phyloP scores from a whole-genome alignment of 1,140 invertebrate genomes.

The Bursaphelenchus mucronatus region DNA sequence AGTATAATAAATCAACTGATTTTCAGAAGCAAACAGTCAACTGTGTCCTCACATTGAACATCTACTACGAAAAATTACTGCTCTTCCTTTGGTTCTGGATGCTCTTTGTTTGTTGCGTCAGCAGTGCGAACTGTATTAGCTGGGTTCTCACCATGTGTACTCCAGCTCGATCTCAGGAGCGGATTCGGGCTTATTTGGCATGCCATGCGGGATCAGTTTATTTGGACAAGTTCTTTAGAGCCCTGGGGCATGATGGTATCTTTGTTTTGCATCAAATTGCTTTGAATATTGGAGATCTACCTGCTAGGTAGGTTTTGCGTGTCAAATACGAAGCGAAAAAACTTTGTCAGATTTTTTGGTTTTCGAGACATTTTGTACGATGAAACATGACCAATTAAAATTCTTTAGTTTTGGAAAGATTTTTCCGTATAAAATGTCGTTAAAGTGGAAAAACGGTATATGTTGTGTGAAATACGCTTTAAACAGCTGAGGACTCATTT shows the following conservation, averaged over 20 bases:
- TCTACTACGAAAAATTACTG: constrained; percentile 63
- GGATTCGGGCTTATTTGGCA: constrained; percentile 33
- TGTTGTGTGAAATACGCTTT: too few relatives aligned
- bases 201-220: constrained; percentile 38
- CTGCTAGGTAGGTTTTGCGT: constrained; percentile 52
- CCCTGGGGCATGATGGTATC: constrained; percentile 51
- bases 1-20: too few relatives aligned
- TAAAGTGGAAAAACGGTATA: too few relatives aligned
- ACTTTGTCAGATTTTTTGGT: constrained; percentile 7
- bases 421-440: too few relatives aligned
- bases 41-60: constrained; percentile 62
- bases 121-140: constrained; percentile 41
- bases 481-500: too few relatives aligned
- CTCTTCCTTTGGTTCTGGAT: constrained; percentile 63
- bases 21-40: constrained; percentile 61
- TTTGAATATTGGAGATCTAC: constrained; percentile 56
- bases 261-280: constrained; percentile 59
- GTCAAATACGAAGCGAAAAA: too few relatives aligned
- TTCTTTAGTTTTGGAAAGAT: constrained; percentile 2
- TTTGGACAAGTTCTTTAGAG: constrained; percentile 49
- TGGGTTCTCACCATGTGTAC: constrained; percentile 45
- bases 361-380: background rate
- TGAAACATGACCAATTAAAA: constrained; percentile 10
- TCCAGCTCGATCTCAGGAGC: constrained; percentile 24
- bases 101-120: constrained; percentile 57